A percentile compares a stretch with the other conserved stretches of the same genome.
phyloP scores from a whole-genome alignment of 2,888 invertebrate species.

The Heliconius hortense region DNA sequence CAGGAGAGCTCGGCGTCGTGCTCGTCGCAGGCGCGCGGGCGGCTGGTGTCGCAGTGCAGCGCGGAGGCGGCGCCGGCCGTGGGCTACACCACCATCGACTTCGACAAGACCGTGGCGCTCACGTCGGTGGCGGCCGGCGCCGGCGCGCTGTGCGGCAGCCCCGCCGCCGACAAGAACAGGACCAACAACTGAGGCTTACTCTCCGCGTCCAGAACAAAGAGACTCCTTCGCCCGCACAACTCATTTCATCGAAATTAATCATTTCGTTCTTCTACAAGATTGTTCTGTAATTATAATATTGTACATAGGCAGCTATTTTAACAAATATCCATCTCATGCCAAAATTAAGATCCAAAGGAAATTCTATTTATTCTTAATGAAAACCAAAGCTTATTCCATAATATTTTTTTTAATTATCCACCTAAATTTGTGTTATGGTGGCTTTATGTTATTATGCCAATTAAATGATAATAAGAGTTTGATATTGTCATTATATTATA shows the following conservation, averaged over 20 bases:
- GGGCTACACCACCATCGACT: constrained; percentile 96
- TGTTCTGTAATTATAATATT: background rate
- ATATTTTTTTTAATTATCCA: background rate
- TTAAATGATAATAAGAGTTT: background rate
- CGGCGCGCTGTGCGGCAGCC: constrained; percentile 79
- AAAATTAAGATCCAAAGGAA: constrained; percentile 18
- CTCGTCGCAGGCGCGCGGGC: constrained; percentile 58
- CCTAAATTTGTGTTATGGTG: background rate
- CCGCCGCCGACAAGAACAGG: constrained; percentile 58
- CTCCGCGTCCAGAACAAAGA: constrained; percentile 43
- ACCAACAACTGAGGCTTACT: constrained; percentile 40
- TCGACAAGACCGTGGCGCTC: constrained; percentile 95
- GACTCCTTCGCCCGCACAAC: background rate
- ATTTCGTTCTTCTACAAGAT: background rate
- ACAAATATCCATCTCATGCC: background rate
- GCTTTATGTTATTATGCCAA: background rate
- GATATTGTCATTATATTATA: background rate
- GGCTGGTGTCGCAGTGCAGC: constrained; percentile 66
- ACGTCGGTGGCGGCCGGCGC: constrained; percentile 88
- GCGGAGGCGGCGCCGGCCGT: constrained; percentile 59
- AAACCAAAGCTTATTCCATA: constrained; percentile 18
- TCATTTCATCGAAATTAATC: background rate
- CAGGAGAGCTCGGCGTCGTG: constrained; percentile 62
- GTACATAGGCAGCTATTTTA: constrained; percentile 7
- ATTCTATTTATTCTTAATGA: constrained; percentile 14